Evolutionary conservation across 2,797 vertebrate genomes (phyloP).

Genomic region (Valencia hispanica): DNA sequence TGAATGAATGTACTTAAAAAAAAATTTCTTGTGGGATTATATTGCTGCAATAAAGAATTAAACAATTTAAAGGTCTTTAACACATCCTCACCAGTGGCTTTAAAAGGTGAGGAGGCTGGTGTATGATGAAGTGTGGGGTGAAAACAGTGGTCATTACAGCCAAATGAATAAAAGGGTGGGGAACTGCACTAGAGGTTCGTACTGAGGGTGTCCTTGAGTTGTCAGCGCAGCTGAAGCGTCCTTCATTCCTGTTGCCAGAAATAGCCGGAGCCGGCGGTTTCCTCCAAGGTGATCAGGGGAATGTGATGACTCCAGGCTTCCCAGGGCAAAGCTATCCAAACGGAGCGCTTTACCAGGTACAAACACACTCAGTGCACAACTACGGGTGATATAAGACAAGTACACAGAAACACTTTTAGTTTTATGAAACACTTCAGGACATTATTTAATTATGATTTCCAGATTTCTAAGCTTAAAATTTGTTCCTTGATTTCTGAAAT

Average conservation of each 20-base stretch:
- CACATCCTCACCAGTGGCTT: background rate
- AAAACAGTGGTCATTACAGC: slow-evolving; percentile 2
- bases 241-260: slow-evolving; percentile 72
- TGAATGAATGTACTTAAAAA: background rate
- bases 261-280: slow-evolving; percentile 81
- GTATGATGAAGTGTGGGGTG: background rate
- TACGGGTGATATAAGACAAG: slow-evolving; percentile 6
- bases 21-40: background rate
- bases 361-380: slow-evolving; percentile 12
- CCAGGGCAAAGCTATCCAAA: slow-evolving; percentile 73
- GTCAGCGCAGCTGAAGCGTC: slow-evolving; percentile 58
- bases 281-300: slow-evolving; percentile 80
- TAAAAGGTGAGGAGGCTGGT: background rate
- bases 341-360: slow-evolving; percentile 80
- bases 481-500: slow-evolving; percentile 6
- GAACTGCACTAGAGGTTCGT: background rate
- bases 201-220: slow-evolving; percentile 51
- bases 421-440: background rate
- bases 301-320: slow-evolving; percentile 79
- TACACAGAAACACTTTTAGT: background rate
- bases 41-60: background rate
- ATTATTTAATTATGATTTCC: background rate
- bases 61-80: background rate
- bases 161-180: slow-evolving; percentile 25
- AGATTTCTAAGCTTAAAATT: no score